Evolutionary conservation across 2,113 vertebrate genomes (phyloP).

Genomic region (Leptodactylus fuscus): DNA sequence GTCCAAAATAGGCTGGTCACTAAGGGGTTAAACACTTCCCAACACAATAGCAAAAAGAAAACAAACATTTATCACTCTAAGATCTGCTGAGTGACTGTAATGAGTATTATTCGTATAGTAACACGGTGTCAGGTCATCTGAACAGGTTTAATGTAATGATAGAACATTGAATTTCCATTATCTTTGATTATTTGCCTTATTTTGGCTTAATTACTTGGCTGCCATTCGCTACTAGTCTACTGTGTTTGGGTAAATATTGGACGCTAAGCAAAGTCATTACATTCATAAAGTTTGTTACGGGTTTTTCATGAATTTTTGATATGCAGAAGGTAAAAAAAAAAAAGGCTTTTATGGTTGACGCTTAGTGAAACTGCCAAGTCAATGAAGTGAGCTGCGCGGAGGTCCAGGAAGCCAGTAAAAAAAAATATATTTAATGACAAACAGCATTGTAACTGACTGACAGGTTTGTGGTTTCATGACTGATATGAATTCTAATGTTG

Average conservation of each 20-base stretch:
- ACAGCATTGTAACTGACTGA: slow-evolving; percentile 2
- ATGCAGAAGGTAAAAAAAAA: background rate
- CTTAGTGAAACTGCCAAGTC: slow-evolving; percentile 21
- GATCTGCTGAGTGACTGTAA: background rate
- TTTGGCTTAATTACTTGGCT: background rate
- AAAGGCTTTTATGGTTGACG: background rate
- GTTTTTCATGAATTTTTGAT: slow-evolving; percentile 5
- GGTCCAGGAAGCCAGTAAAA: background rate
- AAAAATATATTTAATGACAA: slow-evolving; percentile 7
- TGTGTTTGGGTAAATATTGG: background rate
- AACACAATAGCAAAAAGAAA: no score
- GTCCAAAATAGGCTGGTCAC: no score
- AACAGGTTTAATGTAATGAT: background rate
- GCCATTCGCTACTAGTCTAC: background rate
- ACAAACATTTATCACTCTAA: no score
- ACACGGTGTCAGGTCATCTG: background rate
- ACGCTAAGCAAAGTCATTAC: slow-evolving; percentile 5
- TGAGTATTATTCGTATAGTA: background rate
- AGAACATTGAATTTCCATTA: background rate
- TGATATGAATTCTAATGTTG: slow-evolving; percentile 22
- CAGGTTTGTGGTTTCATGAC: slow-evolving; percentile 11
- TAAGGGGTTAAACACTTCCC: no score
- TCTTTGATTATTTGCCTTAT: background rate
- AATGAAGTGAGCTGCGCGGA: slow-evolving; percentile 17
- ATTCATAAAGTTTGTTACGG: background rate